These are phyloP conservation scores for Phenganax marumi DNA, from an alignment of 92 coral and sea anemone species.

Conservation along the genomic window DNA sequence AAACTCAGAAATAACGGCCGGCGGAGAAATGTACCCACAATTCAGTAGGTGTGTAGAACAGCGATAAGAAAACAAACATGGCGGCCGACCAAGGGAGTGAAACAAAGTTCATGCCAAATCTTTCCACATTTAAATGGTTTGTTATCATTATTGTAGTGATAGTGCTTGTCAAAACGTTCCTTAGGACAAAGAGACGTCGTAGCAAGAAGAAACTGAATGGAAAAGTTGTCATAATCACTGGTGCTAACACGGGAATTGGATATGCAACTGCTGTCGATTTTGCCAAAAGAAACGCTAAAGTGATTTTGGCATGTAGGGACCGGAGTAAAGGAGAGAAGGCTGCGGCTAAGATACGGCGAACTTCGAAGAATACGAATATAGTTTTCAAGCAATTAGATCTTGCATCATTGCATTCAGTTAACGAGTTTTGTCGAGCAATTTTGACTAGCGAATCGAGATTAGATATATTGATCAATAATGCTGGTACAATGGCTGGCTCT, in stretches of 20 bases:
- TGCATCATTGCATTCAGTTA: conserved; percentile 74
- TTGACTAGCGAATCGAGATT: conserved; percentile 69
- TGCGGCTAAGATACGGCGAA: conserved; percentile 61
- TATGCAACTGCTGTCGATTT: conserved; percentile 81
- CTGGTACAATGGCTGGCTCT: conserved; percentile 71
- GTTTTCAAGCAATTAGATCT: conserved; percentile 75
- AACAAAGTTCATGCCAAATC: background rate
- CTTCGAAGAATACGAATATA: conserved; percentile 55
- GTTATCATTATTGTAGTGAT: conserved; percentile 5
- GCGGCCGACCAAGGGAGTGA: conserved; percentile 13
- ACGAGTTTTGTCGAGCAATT: conserved; percentile 69
- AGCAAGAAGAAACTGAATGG: conserved; percentile 66
- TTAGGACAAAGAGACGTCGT: conserved; percentile 7
- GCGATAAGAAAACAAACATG: too few relatives aligned
- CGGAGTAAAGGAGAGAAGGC: conserved; percentile 62
- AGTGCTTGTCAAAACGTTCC: background rate
- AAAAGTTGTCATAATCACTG: conserved; percentile 79
- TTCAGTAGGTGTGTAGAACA: too few relatives aligned
- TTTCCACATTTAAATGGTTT: conserved; percentile 15
- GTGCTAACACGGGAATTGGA: conserved; percentile 82
- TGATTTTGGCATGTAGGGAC: conserved; percentile 74
- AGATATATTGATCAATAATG: conserved; percentile 83
- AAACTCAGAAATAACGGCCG: too few relatives aligned
- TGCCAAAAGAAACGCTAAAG: conserved; percentile 77
- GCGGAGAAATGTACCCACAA: too few relatives aligned